Conservation (phyloP, 1,140 invertebrate species). For the Magallana ariakensis region DNA sequence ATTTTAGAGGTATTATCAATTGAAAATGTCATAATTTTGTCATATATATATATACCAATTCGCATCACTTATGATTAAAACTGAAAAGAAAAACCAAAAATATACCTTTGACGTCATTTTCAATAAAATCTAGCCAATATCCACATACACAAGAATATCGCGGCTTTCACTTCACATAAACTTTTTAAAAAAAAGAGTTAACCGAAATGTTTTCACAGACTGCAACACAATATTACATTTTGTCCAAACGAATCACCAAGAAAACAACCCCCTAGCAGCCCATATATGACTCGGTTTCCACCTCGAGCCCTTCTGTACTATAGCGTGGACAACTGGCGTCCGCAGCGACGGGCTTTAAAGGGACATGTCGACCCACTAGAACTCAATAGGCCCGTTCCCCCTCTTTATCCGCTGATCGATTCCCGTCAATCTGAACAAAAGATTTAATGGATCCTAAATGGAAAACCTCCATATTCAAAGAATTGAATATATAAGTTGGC, state of each 20-base stretch:
- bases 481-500: neutral
- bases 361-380: neutral
- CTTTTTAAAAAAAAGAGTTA: too few species aligned
- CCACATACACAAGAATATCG: too few species aligned
- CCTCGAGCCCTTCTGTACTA: neutral
- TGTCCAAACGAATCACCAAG: neutral
- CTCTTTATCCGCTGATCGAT: neutral
- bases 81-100: too few species aligned
- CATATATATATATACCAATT: too few species aligned
- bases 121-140: too few species aligned
- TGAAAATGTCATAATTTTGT: too few species aligned
- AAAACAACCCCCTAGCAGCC: neutral
- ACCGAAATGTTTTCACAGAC: neutral
- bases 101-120: too few species aligned
- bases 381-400: neutral
- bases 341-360: neutral
- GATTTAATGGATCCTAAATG: conserved; percentile 7
- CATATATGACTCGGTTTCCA: neutral
- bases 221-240: neutral
- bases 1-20: too few species aligned
- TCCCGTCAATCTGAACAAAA: conserved; percentile 1
- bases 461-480: neutral
- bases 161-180: too few species aligned
- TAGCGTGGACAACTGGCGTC: neutral
- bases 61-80: too few species aligned